A percentile compares a stretch with the other conserved stretches of the same genome.
These are phyloP conservation scores for Ageneiosus marmoratus DNA, from an alignment of 2,113 vertebrate species.

Conservation along the genomic window DNA sequence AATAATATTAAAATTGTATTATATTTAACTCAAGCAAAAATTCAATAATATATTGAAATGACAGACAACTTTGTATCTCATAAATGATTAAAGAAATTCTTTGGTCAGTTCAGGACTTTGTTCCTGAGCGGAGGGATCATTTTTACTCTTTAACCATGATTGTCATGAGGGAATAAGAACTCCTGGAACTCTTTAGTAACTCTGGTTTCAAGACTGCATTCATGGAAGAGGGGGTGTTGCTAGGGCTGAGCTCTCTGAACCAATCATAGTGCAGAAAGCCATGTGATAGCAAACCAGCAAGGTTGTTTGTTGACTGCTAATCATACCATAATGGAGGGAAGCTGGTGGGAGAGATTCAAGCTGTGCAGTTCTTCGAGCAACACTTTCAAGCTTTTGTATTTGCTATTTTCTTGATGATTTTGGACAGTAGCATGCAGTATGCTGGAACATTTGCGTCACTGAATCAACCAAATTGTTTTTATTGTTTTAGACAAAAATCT, in stretches of 20 bases:
- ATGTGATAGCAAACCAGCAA: conserved; percentile 18
- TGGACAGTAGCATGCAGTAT: background rate
- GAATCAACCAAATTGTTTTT: background rate
- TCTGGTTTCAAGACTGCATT: conserved; percentile 18
- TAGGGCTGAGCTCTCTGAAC: conserved; percentile 47
- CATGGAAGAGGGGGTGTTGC: conserved; percentile 34
- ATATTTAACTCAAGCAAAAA: background rate
- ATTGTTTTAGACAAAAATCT: background rate
- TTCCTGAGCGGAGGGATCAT: background rate
- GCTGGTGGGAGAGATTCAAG: conserved; percentile 5
- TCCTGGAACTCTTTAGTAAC: conserved; percentile 43
- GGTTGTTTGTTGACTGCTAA: conserved; percentile 39
- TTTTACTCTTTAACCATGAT: background rate
- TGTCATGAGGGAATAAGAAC: conserved; percentile 4
- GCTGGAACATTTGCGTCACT: background rate
- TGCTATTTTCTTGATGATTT: background rate
- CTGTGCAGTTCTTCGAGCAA: background rate
- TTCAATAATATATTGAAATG: background rate
- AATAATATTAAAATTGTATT: background rate
- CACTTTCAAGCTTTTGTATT: background rate
- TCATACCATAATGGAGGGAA: conserved; percentile 1
- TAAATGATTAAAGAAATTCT: background rate
- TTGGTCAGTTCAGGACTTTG: background rate
- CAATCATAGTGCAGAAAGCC: conserved; percentile 50
- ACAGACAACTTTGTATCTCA: background rate